Evolutionary conservation across 2,113 vertebrate species (phyloP), one percentile per base, ranked within the genome.

Genomic region (Pholis gunnellus): DNA sequence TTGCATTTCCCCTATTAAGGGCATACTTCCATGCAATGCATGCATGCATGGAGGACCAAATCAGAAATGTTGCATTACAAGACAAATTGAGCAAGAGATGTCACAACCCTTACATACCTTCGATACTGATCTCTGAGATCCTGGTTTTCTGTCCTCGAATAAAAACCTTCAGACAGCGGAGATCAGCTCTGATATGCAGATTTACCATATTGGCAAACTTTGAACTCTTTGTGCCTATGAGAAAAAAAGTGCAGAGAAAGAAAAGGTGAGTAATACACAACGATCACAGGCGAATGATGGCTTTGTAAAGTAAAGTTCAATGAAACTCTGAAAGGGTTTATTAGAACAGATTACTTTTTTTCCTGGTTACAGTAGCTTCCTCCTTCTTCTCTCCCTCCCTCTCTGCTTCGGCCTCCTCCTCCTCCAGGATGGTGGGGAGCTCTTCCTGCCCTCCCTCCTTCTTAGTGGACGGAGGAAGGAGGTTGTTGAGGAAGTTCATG

Each of bases 101-200:
- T 56, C 22, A 34, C 15, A 63, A 46, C 10, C 25, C 2, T n/a
- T 64, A 17, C 54, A 50, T 73, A 99, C 98, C 98, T 96, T 99
- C 96, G 72, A 99, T 97, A 73, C 95, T 94, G 84, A 99, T 98
- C 95, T 99, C 97, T 70, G 97, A 96, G 92, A 99, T 97, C 83
- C 94, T 96, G 6, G 84, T 94, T 70, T 95, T 97, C 92, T 97
- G 94, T 88, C 97, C 97, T 91, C 97, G 94, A 83, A 99, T 97
- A 92, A 97, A 99, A 84, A 99, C 92, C 87, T 95, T 96, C 81
- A 99, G 94, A 90, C 96, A 96, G n/a, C 96, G 96, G 77, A 99
- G 93, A 87, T 98, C 97, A 0, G 96, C 97, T 94, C 95, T 96
- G 88, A 99, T 93, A 82, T 96, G 96, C 67, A 98, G 92, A 87